Evolutionary conservation across 30 jellyfish, hydroid and myxozoan genomes (phyloP).

Genomic region (Cassiopea xamachana): DNA sequence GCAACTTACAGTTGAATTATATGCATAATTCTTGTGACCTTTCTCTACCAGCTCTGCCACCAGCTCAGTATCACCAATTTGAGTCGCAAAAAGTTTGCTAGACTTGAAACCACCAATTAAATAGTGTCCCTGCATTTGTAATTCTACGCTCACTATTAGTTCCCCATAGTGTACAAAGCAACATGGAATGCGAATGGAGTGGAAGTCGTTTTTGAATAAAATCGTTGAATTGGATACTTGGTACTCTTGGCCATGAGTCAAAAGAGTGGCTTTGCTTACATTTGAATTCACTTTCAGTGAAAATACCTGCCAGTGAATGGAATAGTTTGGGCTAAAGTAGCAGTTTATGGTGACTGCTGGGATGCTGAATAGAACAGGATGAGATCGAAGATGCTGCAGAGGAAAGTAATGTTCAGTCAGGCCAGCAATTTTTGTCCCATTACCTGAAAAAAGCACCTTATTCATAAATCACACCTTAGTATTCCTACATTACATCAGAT

Average conservation of each 20-base stretch:
- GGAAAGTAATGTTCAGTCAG: neutral
- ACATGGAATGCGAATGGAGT: conserved; percentile 25
- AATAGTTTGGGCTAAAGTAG: conserved; percentile 18
- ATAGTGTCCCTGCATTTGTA: conserved; percentile 42
- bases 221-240: conserved; percentile 19
- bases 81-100: conserved; percentile 1
- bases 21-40: neutral
- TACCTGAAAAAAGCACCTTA: conserved; percentile 12
- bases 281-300: conserved; percentile 21
- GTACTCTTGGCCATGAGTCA: conserved; percentile 20
- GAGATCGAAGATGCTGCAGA: conserved; percentile 10
- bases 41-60: conserved; percentile 26
- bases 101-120: conserved; percentile 44
- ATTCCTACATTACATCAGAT: too few relatives aligned
- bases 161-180: conserved; percentile 32
- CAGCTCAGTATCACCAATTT: conserved; percentile 28
- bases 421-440: conserved; percentile 18
- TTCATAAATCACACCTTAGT: too few relatives aligned
- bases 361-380: neutral
- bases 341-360: conserved; percentile 14
- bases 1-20: conserved; percentile 43
- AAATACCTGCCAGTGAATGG: conserved; percentile 24
- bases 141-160: conserved; percentile 19
- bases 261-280: conserved; percentile 11
- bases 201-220: neutral